Evolutionary conservation across 1,140 invertebrate genomes (phyloP), one percentile per base, ranked within the genome.

Genomic region (Saccostrea echinata): DNA sequence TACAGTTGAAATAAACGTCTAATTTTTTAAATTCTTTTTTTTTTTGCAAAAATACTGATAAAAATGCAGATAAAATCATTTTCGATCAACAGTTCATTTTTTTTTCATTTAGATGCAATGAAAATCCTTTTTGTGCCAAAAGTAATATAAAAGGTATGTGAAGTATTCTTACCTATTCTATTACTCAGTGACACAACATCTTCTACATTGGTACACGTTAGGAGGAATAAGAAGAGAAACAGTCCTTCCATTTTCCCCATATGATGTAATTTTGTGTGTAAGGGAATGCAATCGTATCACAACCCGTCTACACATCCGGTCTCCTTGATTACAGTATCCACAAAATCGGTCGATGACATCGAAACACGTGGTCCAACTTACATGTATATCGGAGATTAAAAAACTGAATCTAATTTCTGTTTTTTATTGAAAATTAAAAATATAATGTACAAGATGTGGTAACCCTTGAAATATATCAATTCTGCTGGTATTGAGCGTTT

Each of bases 281-380:
- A 76, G 24, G 68, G 68, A 76, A 76, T 76, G 68, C 68, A 33
- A 30, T 33, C 13, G 16, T 9, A 76, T 76, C 30, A 33, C 68
- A 76, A 76, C 68, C 27, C 68, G 11, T 76, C 68, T 76, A 76
- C 27, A 76, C 27, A 30, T 76, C 68, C 68, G 68, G 68, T 76
- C 68, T 76, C 27, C 24, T 27, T 76, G 68, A 76, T 76, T 76
- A 76, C 68, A 76, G 68, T 30, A 76, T 76, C 16, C 57, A 76
- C 24, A 30, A 76, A 27, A 33, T 30, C 68, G 68, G 68, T 76
- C 68, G 68, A 76, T 76, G 68, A 30, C 24, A 76, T 13, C 24
- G 27, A 27, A 76, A 13, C 68, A 76, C 68, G 68, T 76, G 68
- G 68, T 76, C 68, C 33, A 27, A 27, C 6, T 33, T 33, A 18